Conservation (phyloP, 2,113 vertebrate genomes). For the Collichthys lucidus region DNA sequence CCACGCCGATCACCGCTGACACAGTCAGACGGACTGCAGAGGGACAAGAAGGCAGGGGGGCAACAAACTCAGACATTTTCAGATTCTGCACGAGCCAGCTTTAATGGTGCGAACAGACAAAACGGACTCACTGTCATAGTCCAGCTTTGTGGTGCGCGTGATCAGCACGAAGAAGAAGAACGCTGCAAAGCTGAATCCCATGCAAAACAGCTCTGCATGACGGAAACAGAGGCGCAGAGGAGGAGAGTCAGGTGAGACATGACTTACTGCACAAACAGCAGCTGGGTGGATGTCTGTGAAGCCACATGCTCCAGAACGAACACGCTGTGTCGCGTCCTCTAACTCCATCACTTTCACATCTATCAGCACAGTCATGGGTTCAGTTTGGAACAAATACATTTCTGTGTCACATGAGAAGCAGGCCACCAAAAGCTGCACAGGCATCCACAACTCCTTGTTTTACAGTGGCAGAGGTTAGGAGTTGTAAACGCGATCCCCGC, state of each 20-base stretch:
- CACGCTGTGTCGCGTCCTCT: background rate
- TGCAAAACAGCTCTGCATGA: slow-evolving; percentile 90
- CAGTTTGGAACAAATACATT: slow-evolving; percentile 48
- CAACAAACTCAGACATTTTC: background rate
- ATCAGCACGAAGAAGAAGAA: slow-evolving; percentile 91
- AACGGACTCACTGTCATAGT: slow-evolving; percentile 86
- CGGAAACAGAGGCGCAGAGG: slow-evolving; percentile 2
- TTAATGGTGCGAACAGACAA: background rate
- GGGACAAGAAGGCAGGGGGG: background rate
- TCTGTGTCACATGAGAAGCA: slow-evolving; percentile 20
- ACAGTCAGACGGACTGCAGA: slow-evolving; percentile 86
- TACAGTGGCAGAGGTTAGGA: too few relatives aligned
- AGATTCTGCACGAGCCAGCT: background rate
- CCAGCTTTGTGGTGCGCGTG: slow-evolving; percentile 83
- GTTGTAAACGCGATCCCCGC: background rate
- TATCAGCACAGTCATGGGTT: slow-evolving; percentile 46
- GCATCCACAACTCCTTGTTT: too few relatives aligned
- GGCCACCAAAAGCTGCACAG: background rate
- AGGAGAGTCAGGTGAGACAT: background rate
- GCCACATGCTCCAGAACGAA: background rate
- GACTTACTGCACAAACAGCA: background rate
- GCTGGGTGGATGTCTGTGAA: background rate
- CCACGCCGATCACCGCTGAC: slow-evolving; percentile 84
- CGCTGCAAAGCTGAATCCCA: slow-evolving; percentile 89
- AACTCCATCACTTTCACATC: background rate